phyloP scores from a whole-genome alignment of 1,140 invertebrate species.

The Araneus ventricosus region DNA sequence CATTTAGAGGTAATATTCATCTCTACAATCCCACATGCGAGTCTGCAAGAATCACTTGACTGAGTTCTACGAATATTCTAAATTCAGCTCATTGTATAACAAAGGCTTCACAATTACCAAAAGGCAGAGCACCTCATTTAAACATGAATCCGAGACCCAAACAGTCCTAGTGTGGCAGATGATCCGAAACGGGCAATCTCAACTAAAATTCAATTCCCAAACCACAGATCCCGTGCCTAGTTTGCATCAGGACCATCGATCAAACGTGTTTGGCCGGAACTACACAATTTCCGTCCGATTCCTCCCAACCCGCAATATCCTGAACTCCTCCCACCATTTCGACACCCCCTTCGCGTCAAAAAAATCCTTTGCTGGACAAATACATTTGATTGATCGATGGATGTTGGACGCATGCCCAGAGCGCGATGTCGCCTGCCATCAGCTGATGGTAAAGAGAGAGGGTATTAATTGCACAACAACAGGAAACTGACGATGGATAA shows the following conservation, averaged over 20 bases:
- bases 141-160: no score
- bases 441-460: no score
- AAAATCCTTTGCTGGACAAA: slow-evolving; percentile 46
- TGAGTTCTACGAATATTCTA: no score
- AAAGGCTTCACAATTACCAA: no score
- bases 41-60: no score
- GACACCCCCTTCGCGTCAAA: slow-evolving; percentile 56
- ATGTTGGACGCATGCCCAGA: slow-evolving; percentile 12
- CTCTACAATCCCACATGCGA: no score
- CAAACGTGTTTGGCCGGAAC: slow-evolving; percentile 35
- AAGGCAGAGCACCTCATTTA: no score
- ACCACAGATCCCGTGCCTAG: slow-evolving; percentile 19
- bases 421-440: neutral
- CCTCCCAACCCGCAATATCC: neutral
- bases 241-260: slow-evolving; percentile 42
- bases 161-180: neutral
- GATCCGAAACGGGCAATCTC: neutral
- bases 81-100: no score
- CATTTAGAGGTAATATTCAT: no score
- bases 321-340: slow-evolving; percentile 13
- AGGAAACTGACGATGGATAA: neutral
- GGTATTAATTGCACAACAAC: slow-evolving; percentile 9
- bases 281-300: slow-evolving; percentile 44
- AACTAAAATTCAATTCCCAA: slow-evolving; percentile 58
- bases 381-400: slow-evolving; percentile 65